Evolutionary conservation across 2,113 vertebrate species (phyloP).

Genomic region (Ophthalmolycus amberensis): DNA sequence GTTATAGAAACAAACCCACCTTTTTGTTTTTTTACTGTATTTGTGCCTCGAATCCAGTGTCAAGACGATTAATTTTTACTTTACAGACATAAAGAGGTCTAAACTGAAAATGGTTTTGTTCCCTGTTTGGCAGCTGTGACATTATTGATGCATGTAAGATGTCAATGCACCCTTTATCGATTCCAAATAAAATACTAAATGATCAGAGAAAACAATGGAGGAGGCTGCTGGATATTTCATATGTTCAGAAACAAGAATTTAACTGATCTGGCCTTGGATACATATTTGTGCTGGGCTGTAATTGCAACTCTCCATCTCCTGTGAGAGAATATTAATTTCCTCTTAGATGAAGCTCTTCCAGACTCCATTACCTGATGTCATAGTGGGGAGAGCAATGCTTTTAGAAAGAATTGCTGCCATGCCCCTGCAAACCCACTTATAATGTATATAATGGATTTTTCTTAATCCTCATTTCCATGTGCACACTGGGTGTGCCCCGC

Average conservation of each 20-base stretch:
- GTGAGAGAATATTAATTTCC: conserved; percentile 35
- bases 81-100: neutral
- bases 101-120: neutral
- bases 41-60: neutral
- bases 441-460: conserved; percentile 72
- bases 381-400: conserved; percentile 41
- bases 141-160: neutral
- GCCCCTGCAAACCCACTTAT: conserved; percentile 47
- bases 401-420: conserved; percentile 45
- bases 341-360: conserved; percentile 32
- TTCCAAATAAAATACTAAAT: neutral
- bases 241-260: neutral
- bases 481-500: neutral
- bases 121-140: neutral
- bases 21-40: neutral
- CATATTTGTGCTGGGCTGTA: neutral
- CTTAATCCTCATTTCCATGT: conserved; percentile 62
- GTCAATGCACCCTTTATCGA: neutral
- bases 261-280: neutral
- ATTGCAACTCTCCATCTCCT: conserved; percentile 15
- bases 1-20: neutral
- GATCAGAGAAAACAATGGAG: neutral
- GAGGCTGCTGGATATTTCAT: neutral
- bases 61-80: neutral
- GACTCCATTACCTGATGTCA: conserved; percentile 38